A percentile compares a stretch with the other conserved stretches of the same genome.
Conservation (phyloP, 2,113 vertebrate genomes). For the Nansenia antarctica region DNA sequence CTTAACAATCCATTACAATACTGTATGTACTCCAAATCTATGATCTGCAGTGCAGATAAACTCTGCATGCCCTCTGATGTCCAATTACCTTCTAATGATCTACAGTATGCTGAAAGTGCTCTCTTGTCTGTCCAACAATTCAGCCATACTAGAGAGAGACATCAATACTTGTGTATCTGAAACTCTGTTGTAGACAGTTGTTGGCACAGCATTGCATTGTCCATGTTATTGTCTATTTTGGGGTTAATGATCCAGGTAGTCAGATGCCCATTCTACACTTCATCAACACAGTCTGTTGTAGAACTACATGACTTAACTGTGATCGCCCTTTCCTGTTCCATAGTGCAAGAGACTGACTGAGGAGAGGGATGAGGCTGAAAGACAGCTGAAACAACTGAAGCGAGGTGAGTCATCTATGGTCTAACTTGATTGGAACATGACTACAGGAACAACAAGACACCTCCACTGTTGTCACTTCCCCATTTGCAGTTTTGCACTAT, state of each 20-base stretch:
- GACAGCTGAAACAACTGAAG: slow-evolving; percentile 81
- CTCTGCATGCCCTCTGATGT: not conserved
- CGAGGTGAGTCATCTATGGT: slow-evolving; percentile 69
- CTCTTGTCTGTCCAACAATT: not conserved
- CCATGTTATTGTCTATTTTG: not conserved
- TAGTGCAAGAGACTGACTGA: slow-evolving; percentile 73
- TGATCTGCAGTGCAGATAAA: not conserved
- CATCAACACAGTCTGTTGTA: slow-evolving; percentile 12
- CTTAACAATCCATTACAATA: not conserved
- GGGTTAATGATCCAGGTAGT: slow-evolving; percentile 16
- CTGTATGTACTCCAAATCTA: not conserved
- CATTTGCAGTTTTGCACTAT: too few species aligned
- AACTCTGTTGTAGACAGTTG: not conserved
- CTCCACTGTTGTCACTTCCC: too few species aligned
- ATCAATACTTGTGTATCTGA: not conserved
- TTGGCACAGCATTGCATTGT: not conserved
- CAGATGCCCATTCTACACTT: slow-evolving; percentile 16
- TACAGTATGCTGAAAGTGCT: not conserved
- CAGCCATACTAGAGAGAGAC: not conserved
- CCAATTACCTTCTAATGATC: not conserved
- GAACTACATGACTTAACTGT: slow-evolving; percentile 19
- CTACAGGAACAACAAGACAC: too few species aligned
- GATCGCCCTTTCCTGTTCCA: slow-evolving; percentile 25
- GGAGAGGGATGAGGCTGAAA: slow-evolving; percentile 76
- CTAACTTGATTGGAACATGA: too few species aligned